A percentile compares a stretch with the other conserved stretches of the same genome.
Conservation (phyloP, 2,113 vertebrate species). For the Cinclus cinclus region DNA sequence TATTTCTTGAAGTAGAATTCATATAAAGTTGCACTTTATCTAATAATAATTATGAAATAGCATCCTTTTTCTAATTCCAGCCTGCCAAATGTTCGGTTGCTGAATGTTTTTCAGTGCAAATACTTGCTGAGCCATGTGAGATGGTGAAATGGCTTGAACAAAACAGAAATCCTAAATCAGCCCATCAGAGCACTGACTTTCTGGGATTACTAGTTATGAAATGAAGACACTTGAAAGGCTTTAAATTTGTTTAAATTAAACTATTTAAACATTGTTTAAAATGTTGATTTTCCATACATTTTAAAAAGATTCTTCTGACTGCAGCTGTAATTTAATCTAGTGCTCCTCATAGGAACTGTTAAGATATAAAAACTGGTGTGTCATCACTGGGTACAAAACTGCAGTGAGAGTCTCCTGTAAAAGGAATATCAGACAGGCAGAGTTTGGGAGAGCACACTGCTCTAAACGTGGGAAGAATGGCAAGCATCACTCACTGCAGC, state of each 20-base stretch:
- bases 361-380: neutral
- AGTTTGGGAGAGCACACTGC: neutral
- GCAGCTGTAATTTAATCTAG: neutral
- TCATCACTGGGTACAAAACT: neutral
- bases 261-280: too few relatives aligned
- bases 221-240: neutral
- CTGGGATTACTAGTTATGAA: neutral
- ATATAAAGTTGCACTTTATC: neutral
- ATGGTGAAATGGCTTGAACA: neutral
- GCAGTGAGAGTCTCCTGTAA: neutral
- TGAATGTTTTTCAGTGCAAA: neutral
- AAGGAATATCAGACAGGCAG: neutral
- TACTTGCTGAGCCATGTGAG: neutral
- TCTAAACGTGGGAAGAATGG: neutral
- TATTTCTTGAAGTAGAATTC: neutral
- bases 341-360: neutral
- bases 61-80: neutral
- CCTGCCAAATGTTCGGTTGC: neutral
- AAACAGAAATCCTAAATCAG: neutral
- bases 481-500: neutral
- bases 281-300: neutral
- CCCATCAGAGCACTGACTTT: neutral
- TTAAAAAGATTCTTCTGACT: neutral
- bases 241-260: neutral
- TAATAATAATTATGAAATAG: neutral